Conservation (phyloP, 2,797 vertebrate genomes). For the Falco cherrug region DNA sequence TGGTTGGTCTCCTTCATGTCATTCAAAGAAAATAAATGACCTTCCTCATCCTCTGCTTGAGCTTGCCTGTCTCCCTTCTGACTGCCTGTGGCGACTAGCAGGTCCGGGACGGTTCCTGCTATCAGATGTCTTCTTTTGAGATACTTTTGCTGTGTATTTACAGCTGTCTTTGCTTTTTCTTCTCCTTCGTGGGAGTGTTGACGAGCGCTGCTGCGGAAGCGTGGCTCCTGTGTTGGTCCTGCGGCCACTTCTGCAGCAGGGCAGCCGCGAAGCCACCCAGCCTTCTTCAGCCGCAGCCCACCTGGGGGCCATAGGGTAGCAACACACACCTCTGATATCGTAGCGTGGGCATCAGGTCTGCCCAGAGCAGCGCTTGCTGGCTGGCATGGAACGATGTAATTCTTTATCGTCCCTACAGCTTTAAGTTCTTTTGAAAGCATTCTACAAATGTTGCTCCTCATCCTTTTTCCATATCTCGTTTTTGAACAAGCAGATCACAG, state of each 20-base stretch:
- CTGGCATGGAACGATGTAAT: not conserved
- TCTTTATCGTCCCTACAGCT: not conserved
- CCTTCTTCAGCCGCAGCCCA: not conserved
- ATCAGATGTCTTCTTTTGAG: not conserved
- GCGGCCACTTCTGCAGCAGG: not conserved
- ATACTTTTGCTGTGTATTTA: not conserved
- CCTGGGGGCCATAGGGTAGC: rapidly evolving
- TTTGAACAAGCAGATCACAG: conserved; percentile 45
- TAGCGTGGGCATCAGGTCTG: not conserved
- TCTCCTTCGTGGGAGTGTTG: not conserved
- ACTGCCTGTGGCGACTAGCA: not conserved
- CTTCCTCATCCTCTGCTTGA: not conserved
- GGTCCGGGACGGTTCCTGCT: not conserved
- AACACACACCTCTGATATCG: not conserved
- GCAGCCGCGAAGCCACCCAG: not conserved
- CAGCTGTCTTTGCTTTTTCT: not conserved
- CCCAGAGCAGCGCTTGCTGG: not conserved
- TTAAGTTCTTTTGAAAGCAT: not conserved
- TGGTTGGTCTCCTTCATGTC: not conserved
- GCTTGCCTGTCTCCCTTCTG: not conserved
- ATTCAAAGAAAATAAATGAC: not conserved
- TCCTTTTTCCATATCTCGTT: not conserved
- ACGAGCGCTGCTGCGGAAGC: rapidly evolving
- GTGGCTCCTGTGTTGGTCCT: not conserved
- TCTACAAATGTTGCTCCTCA: not conserved